phyloP scores from a whole-genome alignment of 1,140 invertebrate species.

The Metaphire vulgaris region DNA sequence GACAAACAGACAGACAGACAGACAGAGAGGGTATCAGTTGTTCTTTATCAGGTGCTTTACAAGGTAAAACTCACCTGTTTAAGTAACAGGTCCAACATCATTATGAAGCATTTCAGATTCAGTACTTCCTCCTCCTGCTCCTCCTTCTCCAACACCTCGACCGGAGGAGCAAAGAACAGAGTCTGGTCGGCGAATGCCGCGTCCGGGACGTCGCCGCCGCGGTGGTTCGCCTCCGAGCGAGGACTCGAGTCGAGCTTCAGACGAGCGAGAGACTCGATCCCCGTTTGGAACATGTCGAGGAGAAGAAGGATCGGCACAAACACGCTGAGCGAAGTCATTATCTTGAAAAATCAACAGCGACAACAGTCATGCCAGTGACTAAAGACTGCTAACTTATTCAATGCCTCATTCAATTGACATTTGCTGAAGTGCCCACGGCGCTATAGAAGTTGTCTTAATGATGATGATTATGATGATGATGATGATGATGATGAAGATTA shows the following conservation, averaged over 20 bases:
- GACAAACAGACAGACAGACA: too few species aligned
- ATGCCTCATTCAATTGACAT: too few species aligned
- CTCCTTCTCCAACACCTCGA: not conserved
- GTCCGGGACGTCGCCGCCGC: too few species aligned
- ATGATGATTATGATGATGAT: too few species aligned
- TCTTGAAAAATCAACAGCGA: constrained; percentile 35
- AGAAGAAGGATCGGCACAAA: constrained; percentile 47
- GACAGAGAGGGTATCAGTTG: too few species aligned
- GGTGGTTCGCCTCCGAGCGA: constrained; percentile 6
- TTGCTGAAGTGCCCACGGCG: too few species aligned
- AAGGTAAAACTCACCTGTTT: constrained; percentile 83
- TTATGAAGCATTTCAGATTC: constrained; percentile 78
- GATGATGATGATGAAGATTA: too few species aligned
- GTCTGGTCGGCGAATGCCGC: not conserved
- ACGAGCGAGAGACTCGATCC: constrained; percentile 38
- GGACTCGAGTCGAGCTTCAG: constrained; percentile 24
- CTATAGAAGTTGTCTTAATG: too few species aligned
- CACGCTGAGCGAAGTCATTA: constrained; percentile 47
- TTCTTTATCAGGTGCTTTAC: too few species aligned
- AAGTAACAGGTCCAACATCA: constrained; percentile 89
- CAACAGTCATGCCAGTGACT: not conserved
- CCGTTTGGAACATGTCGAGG: constrained; percentile 44
- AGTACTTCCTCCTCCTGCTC: constrained; percentile 49
- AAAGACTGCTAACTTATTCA: not conserved
- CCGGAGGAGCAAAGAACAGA: not conserved